Evolutionary conservation across 2,797 vertebrate genomes (phyloP).

Genomic region (Acipenser ruthenus): DNA sequence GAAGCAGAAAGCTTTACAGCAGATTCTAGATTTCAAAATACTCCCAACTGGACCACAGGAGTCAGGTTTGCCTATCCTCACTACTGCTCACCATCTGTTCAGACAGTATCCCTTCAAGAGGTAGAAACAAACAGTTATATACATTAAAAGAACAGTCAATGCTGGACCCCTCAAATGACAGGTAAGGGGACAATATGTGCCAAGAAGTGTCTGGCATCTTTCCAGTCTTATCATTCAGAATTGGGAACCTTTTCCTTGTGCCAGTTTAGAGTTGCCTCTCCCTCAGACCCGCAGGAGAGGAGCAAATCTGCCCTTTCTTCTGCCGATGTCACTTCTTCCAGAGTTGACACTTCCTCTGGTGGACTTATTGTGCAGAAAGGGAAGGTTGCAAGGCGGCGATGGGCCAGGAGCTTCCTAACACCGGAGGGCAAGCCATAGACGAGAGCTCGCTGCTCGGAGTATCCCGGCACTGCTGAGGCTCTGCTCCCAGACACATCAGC

Average conservation of each 20-base stretch:
- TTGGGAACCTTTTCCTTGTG: conserved; percentile 42
- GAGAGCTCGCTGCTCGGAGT: conserved; percentile 18
- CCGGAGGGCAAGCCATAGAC: conserved; percentile 37
- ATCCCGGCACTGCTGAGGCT: background rate
- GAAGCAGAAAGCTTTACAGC: too few species aligned
- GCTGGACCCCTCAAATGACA: too few species aligned
- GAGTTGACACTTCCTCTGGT: conserved; percentile 18
- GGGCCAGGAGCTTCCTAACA: conserved; percentile 36
- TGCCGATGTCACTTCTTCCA: conserved; percentile 22
- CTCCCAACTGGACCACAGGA: too few species aligned
- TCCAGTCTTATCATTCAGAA: conserved; percentile 36
- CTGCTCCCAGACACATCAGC: conserved; percentile 14
- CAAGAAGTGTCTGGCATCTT: conserved; percentile 2
- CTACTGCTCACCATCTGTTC: too few species aligned
- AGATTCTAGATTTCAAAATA: too few species aligned
- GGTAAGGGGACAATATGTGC: too few species aligned
- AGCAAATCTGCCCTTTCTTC: conserved; percentile 53
- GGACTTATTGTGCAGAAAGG: conserved; percentile 58
- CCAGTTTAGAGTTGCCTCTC: background rate
- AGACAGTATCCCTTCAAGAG: too few species aligned
- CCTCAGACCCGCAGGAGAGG: conserved; percentile 10
- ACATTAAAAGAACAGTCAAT: conserved; percentile 30
- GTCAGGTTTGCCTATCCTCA: too few species aligned
- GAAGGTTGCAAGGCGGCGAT: conserved; percentile 36
- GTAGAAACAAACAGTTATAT: too few species aligned